Conservation (phyloP, 2,888 invertebrate species). For the Epistrophella euchroma region DNA sequence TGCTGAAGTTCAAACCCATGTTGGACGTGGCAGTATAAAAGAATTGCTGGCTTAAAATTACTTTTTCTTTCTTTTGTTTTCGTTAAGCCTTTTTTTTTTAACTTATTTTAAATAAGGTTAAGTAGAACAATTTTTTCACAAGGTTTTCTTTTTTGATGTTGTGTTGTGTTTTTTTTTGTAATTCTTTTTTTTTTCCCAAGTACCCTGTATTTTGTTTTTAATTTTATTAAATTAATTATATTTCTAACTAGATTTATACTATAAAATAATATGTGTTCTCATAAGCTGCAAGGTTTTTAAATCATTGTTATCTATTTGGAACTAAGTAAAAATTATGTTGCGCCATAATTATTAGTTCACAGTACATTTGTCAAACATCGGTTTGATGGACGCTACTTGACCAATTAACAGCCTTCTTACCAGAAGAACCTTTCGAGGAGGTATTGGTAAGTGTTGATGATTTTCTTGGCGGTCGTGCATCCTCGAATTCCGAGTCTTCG, state of each 20-base stretch:
- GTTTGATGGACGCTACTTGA: slow-evolving; percentile 78
- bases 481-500: slow-evolving; percentile 93
- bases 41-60: slow-evolving; percentile 29
- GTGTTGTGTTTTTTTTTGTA: background rate
- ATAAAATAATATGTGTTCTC: slow-evolving; percentile 36
- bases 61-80: background rate
- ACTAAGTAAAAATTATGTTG: slow-evolving; percentile 56
- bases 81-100: slow-evolving; percentile 9
- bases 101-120: slow-evolving; percentile 28
- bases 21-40: slow-evolving; percentile 41
- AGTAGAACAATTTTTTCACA: slow-evolving; percentile 29
- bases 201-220: slow-evolving; percentile 24
- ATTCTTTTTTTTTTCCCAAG: slow-evolving; percentile 38
- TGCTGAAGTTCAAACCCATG: slow-evolving; percentile 38
- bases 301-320: slow-evolving; percentile 65
- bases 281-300: slow-evolving; percentile 48
- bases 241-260: slow-evolving; percentile 38
- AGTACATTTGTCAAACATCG: slow-evolving; percentile 77
- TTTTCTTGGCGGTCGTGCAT: slow-evolving; percentile 63
- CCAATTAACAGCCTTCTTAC: slow-evolving; percentile 77
- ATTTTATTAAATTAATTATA: slow-evolving; percentile 19
- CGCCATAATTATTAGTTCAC: slow-evolving; percentile 37
- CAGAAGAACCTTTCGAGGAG: slow-evolving; percentile 23
- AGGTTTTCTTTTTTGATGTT: slow-evolving; percentile 10
- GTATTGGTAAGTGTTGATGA: slow-evolving; percentile 35